These are phyloP conservation scores for Andrena cerasifolii DNA, from an alignment of 1,140 invertebrate genomes.

Conservation along the genomic window DNA sequence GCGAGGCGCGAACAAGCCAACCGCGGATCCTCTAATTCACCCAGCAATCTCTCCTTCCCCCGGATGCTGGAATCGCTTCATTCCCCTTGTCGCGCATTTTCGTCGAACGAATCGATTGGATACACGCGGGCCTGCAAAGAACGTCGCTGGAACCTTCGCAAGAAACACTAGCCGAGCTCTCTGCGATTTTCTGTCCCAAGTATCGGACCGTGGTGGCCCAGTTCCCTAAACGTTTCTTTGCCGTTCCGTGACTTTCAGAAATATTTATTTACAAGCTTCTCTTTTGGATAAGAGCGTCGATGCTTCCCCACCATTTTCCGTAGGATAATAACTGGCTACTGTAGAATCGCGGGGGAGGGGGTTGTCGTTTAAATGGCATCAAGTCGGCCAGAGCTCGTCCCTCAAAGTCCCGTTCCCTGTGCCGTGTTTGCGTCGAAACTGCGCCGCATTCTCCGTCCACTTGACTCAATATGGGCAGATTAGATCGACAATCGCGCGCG, in stretches of 20 bases:
- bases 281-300: too few relatives aligned
- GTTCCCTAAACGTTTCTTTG: too few relatives aligned
- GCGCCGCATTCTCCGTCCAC: constrained; percentile 46
- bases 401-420: constrained; percentile 16
- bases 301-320: too few relatives aligned
- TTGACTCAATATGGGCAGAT: constrained; percentile 47
- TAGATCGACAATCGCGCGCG: constrained; percentile 49
- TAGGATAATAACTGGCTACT: too few relatives aligned
- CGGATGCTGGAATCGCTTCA: background rate
- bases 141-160: background rate
- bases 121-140: background rate
- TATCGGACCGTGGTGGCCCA: background rate
- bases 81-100: background rate
- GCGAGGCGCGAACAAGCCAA: constrained; percentile 38
- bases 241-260: constrained; percentile 1
- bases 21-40: constrained; percentile 29
- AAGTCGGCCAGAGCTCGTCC: constrained; percentile 16
- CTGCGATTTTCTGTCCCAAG: too few relatives aligned
- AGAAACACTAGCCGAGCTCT: background rate
- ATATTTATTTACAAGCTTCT: too few relatives aligned
- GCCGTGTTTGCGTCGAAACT: constrained; percentile 38
- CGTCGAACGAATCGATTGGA: constrained; percentile 9
- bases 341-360: too few relatives aligned
- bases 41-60: constrained; percentile 15
- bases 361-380: too few relatives aligned